Conservation (phyloP, 2,113 vertebrate genomes). For the Cephalopterus ornatus region DNA sequence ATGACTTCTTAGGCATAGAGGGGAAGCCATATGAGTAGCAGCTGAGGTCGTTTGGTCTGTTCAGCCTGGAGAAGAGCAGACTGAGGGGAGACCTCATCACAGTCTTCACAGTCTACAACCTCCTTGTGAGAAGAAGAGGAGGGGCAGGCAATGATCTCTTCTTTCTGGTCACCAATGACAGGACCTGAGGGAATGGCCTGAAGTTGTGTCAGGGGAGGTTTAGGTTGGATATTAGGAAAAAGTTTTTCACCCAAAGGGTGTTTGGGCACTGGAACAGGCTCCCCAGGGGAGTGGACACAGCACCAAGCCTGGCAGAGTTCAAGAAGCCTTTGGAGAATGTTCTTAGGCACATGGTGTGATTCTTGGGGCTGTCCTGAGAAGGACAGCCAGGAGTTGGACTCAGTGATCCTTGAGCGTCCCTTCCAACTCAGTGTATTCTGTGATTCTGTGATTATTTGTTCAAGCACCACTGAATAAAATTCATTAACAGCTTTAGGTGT, state of each 20-base stretch:
- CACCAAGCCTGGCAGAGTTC: background rate
- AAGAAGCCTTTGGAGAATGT: background rate
- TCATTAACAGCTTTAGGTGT: background rate
- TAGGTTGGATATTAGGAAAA: background rate
- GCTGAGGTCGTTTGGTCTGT: background rate
- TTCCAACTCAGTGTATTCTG: background rate
- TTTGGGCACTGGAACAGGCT: background rate
- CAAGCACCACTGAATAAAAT: background rate
- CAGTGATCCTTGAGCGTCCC: background rate
- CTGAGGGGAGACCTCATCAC: background rate
- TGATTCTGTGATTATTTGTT: background rate
- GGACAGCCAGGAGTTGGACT: background rate
- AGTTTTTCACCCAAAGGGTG: background rate
- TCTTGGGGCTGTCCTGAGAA: background rate
- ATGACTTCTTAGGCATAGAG: background rate
- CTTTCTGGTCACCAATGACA: background rate
- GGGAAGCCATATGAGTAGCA: background rate
- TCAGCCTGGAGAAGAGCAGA: background rate
- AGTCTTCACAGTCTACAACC: background rate
- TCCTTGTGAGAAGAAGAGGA: background rate
- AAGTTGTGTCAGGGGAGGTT: background rate
- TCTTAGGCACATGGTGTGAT: background rate
- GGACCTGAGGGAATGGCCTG: background rate
- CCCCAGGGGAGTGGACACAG: background rate
- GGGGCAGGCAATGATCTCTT: background rate